A percentile compares a stretch with the other conserved stretches of the same genome.
Conservation (phyloP, 1,140 invertebrate genomes). For the Drosophila bocqueti region DNA sequence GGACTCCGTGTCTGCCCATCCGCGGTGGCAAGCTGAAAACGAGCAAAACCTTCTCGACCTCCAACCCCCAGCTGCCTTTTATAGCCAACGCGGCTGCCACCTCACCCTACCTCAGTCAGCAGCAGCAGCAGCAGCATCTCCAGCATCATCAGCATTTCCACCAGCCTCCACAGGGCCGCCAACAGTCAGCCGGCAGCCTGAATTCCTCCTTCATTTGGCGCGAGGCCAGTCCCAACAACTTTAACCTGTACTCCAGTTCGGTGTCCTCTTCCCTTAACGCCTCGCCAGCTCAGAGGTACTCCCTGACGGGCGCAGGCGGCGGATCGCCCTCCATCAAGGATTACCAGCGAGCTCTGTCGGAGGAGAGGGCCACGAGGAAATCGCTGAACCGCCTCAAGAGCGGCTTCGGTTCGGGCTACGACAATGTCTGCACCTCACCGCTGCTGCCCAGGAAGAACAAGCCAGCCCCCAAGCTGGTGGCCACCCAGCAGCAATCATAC, state of each 20-base stretch:
- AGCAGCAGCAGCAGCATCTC: constrained; percentile 43
- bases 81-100: constrained; percentile 58
- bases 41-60: constrained; percentile 84
- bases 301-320: constrained; percentile 42
- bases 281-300: constrained; percentile 63
- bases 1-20: constrained; percentile 84
- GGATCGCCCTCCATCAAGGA: constrained; percentile 55
- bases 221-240: constrained; percentile 84
- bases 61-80: constrained; percentile 84
- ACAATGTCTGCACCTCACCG: constrained; percentile 83
- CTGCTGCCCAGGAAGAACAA: constrained; percentile 81
- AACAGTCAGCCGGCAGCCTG: constrained; percentile 75
- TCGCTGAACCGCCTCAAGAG: constrained; percentile 81
- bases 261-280: constrained; percentile 75
- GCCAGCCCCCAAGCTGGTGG: constrained; percentile 60
- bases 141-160: constrained; percentile 25
- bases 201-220: constrained; percentile 85
- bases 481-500: constrained; percentile 56
- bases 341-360: constrained; percentile 79
- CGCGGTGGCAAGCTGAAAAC: constrained; percentile 85
- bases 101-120: constrained; percentile 45
- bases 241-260: constrained; percentile 84
- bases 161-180: constrained; percentile 34
- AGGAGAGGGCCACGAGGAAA: constrained; percentile 78
- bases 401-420: constrained; percentile 82